Evolutionary conservation across 2,888 invertebrate species (phyloP).

Genomic region (Lampropteryx suffumata): DNA sequence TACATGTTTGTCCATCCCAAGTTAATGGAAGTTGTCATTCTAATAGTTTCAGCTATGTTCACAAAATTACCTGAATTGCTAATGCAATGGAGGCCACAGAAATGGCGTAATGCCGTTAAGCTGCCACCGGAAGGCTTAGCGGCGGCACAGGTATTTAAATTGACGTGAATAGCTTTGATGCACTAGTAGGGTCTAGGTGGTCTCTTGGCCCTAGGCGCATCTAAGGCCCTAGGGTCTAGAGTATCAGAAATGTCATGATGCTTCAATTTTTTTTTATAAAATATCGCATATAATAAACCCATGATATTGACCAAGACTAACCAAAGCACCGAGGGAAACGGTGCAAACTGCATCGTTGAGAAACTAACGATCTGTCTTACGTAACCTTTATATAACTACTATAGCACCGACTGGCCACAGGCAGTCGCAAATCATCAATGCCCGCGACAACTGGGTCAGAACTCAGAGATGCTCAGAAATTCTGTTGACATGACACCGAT

Average conservation of each 20-base stretch:
- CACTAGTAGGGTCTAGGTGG: background rate
- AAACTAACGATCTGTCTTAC: constrained; percentile 48
- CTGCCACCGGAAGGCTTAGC: background rate
- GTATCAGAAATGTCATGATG: too few species aligned
- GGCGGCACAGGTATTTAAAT: background rate
- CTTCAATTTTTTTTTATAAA: too few species aligned
- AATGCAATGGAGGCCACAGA: constrained; percentile 14
- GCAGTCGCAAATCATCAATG: constrained; percentile 56
- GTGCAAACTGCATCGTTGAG: constrained; percentile 42
- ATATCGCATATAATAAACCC: constrained; percentile 20
- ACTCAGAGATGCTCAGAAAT: too few species aligned
- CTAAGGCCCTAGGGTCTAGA: too few species aligned
- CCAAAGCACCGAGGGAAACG: too few species aligned
- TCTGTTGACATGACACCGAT: constrained; percentile 47
- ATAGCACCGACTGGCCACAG: constrained; percentile 35
- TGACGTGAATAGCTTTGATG: background rate
- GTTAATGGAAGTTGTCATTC: too few species aligned
- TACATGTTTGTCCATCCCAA: too few species aligned
- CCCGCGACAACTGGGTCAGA: constrained; percentile 55
- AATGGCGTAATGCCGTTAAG: constrained; percentile 5
- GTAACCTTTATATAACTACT: constrained; percentile 60
- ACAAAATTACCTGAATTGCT: background rate
- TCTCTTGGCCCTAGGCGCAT: too few species aligned
- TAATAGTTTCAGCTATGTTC: too few species aligned
- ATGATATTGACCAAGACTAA: constrained; percentile 24